phyloP scores from a whole-genome alignment of 2,888 invertebrate genomes.

The Ectemnius lituratus region DNA sequence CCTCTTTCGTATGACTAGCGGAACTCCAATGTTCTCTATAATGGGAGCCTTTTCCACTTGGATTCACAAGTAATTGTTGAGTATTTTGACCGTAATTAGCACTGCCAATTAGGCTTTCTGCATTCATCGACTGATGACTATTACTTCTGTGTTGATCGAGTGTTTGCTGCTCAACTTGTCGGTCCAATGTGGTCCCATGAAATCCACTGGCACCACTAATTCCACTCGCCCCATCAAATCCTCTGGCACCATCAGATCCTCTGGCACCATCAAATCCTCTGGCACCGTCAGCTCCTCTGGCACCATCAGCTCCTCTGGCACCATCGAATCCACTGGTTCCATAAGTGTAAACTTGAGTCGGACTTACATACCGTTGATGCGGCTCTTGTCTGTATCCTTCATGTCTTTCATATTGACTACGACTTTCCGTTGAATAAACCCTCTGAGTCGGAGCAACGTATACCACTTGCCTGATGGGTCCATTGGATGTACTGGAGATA shows the following conservation, averaged over 20 bases:
- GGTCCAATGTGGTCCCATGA: background rate
- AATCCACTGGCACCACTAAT: background rate
- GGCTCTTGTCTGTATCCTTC: constrained; percentile 27
- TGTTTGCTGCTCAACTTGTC: background rate
- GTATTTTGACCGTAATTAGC: constrained; percentile 37
- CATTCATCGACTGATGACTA: constrained; percentile 26
- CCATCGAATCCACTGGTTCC: constrained; percentile 26
- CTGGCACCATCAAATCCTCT: background rate
- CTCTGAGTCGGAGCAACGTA: constrained; percentile 30
- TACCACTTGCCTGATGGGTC: constrained; percentile 10
- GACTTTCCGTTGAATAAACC: constrained; percentile 29
- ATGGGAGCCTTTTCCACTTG: constrained; percentile 27
- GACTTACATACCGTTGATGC: constrained; percentile 19
- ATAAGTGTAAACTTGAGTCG: constrained; percentile 19
- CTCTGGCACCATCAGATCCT: background rate
- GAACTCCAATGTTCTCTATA: constrained; percentile 61
- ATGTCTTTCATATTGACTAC: constrained; percentile 35
- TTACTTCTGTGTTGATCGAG: constrained; percentile 13
- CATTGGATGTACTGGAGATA: constrained; percentile 3
- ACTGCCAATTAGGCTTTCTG: constrained; percentile 27
- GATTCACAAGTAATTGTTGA: constrained; percentile 13
- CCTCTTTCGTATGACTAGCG: constrained; percentile 44
- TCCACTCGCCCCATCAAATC: background rate
- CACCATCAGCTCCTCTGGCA: background rate
- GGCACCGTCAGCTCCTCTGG: background rate